Conservation (phyloP, 2,797 vertebrate genomes). For the Acanthornis magna region DNA sequence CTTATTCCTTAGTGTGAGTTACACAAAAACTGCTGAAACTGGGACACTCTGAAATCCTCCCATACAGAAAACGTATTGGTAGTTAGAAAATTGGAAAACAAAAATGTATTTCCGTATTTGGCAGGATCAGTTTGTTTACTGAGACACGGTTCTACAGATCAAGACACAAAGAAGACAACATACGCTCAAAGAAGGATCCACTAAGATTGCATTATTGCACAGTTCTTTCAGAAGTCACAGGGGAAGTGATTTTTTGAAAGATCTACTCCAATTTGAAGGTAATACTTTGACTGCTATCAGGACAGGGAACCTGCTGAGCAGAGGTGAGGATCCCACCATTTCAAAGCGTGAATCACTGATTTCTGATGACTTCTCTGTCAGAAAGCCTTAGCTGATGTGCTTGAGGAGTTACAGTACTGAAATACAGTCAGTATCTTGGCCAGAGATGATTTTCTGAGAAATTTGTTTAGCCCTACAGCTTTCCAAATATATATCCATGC, state of each 20-base stretch:
- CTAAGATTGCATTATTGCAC: not conserved
- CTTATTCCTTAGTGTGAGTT: not conserved
- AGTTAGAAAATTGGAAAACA: not conserved
- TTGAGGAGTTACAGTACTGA: conserved; percentile 8
- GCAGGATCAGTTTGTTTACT: not conserved
- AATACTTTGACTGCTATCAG: not conserved
- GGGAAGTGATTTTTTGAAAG: not conserved
- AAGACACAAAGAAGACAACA: not conserved
- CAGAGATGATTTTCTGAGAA: conserved; percentile 37
- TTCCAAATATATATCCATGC: conserved; percentile 61
- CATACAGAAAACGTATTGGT: not conserved
- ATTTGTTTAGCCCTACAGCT: conserved; percentile 47
- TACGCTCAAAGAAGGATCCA: not conserved
- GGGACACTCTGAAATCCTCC: not conserved
- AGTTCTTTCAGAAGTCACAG: not conserved
- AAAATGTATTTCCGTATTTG: not conserved
- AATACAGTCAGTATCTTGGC: conserved; percentile 18
- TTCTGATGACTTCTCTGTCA: conserved; percentile 9
- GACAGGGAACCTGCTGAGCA: not conserved
- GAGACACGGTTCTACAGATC: not conserved
- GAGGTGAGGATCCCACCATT: not conserved
- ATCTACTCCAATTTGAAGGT: not conserved
- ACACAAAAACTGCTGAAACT: not conserved
- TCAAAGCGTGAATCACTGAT: not conserved
- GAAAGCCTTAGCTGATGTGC: conserved; percentile 1